Base-by-base conservation (phyloP, 2,113 vertebrate genomes). In the Megaleporinus macrocephalus region DNA sequence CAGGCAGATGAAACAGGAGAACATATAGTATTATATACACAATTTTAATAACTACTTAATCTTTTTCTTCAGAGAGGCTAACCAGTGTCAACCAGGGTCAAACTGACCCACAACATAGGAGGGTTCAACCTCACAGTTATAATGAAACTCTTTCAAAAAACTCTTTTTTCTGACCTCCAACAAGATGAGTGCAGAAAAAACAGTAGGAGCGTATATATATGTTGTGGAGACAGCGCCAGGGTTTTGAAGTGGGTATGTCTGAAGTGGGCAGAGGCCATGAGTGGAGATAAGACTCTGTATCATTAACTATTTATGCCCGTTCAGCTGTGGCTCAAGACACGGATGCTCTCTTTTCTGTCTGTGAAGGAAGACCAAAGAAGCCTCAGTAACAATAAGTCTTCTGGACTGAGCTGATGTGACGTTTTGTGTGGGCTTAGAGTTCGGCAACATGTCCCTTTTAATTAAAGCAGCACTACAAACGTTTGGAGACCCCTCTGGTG, bases 231-330 rank as follows among this genome's bases (percentile, higher is more conserved):
- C 4, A 75, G 73, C 41, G 65, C 36, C 57, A 41, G n/a, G 41
- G 27, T 51, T 76, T 63, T 69, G 68, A 73, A 61, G 47, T 61
- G 57, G n/a, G 68, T 73, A 73, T 78, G n/a, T 36, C 61, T 73
- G 36, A 24, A 41, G 47, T 13, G 59, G 74, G 30, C 61, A 55
- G 49, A 73, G 62, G 26, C 15, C 69, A 49, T 49, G 72, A 68
- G 24, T 55, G 4, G 41, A 74, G 70, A 78, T 81, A 78, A 62
- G 73, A 73, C n/a, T 26, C 26, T 78, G 51, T 73, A 61, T 74
- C 61, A 82, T 81, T 78, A 76, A 82, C 51, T n/a, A 78, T 79
- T 68, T 15, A 83, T 78, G 73, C 20, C 44, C 55, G 76, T 81
- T 83, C 71, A 81, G 61, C 33, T 26, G 16, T 26, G 30, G 44